A percentile compares a stretch with the other conserved stretches of the same genome.
These are phyloP conservation scores for Spodoptera littoralis DNA, from an alignment of 2,888 invertebrate genomes.

Conservation along the genomic window DNA sequence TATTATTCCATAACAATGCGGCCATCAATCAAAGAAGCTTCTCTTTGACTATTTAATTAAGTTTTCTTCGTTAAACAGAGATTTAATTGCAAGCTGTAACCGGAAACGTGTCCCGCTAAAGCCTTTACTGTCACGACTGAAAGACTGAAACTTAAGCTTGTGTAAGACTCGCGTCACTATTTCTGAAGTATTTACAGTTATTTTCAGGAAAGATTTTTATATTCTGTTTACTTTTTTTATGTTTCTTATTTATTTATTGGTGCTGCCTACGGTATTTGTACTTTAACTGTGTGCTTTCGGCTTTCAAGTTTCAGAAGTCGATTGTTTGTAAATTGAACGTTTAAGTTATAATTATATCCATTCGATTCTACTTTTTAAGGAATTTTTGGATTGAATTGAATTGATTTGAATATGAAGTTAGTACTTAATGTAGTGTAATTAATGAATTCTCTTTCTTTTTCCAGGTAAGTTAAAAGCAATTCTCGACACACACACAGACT, in stretches of 20 bases:
- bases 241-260: neutral
- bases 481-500: no score
- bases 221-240: conserved; percentile 1
- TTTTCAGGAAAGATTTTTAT: conserved; percentile 19
- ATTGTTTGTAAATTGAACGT: no score
- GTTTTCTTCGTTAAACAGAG: conserved; percentile 54
- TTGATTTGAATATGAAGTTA: no score
- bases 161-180: conserved; percentile 44
- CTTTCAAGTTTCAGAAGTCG: no score
- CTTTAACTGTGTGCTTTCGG: no score
- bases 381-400: no score
- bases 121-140: conserved; percentile 52
- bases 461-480: no score
- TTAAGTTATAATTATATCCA: no score
- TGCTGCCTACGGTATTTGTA: no score
- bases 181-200: conserved; percentile 42
- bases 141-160: conserved; percentile 50
- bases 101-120: conserved; percentile 54
- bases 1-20: conserved; percentile 5
- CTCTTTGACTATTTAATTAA: conserved; percentile 57
- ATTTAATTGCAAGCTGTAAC: conserved; percentile 55
- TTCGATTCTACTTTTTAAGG: no score
- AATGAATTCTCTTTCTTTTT: no score
- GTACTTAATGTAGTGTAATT: no score
- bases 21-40: conserved; percentile 37